phyloP scores from a whole-genome alignment of 1,140 invertebrate genomes.

The Helicoverpa zea region DNA sequence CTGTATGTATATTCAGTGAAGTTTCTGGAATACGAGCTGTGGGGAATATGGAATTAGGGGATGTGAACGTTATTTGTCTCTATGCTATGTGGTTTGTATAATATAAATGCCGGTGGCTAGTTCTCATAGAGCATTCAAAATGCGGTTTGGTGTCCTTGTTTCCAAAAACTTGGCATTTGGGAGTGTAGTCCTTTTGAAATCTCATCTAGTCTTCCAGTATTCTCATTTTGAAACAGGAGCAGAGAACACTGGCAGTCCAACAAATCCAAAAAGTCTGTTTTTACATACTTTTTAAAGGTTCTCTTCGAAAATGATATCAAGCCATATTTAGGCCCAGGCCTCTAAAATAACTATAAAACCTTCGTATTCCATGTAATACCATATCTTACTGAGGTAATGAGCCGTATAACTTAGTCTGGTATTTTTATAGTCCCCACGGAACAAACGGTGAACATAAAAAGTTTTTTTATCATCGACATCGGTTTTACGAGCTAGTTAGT shows the following conservation, averaged over 20 bases:
- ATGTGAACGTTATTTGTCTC: conserved; percentile 13
- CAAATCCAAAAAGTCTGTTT: not conserved
- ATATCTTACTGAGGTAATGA: conserved; percentile 25
- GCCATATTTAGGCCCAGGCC: not conserved
- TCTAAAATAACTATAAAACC: conserved; percentile 25
- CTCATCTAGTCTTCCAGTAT: too few species aligned
- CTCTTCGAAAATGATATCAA: not conserved
- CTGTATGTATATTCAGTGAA: conserved; percentile 25
- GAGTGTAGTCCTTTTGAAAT: too few species aligned
- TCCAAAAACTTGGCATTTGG: too few species aligned
- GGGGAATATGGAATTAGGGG: conserved; percentile 20
- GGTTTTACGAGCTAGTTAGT: conserved; percentile 37
- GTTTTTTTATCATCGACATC: conserved; percentile 32
- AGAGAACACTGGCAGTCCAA: too few species aligned
- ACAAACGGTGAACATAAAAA: conserved; percentile 36
- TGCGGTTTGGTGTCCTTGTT: too few species aligned
- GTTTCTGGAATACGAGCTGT: conserved; percentile 5
- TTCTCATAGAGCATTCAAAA: too few species aligned
- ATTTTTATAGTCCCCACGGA: conserved; percentile 27
- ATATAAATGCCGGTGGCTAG: not conserved
- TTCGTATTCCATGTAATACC: not conserved
- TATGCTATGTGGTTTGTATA: not conserved
- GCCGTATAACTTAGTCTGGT: conserved; percentile 31
- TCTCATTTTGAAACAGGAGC: not conserved
- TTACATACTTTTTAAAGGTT: not conserved